Base-by-base conservation (phyloP, 1,140 invertebrate species). In the Ceratina calcarata region DNA sequence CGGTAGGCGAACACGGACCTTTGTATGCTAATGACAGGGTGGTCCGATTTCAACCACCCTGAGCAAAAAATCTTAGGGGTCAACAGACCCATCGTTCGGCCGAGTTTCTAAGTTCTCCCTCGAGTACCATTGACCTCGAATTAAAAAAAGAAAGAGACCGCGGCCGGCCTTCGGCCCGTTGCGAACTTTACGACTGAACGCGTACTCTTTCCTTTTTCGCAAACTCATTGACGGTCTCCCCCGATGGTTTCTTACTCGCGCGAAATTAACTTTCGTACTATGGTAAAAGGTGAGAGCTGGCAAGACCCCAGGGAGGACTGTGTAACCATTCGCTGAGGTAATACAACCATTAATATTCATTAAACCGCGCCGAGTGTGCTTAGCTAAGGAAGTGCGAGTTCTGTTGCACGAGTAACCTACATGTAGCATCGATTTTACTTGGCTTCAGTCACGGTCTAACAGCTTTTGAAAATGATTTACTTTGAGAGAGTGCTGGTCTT, bases 11-110 rank as follows among this genome's bases (percentile, higher is more conserved):
- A 22, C 62, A 10, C 74, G 76, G 73, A 75, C 86, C 78, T 87
- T 88, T 87, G 85, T 88, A 88, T 89, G 87, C 80, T 90, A 90
- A 90, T 90, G 87, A 88, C 84, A 86, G 87, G 88, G 87, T 88
- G 83, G 88, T 89, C 88, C 88, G 86, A 87, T 89, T 88, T 83
- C 87, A 78, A 69, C 69, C 79, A 62, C 57, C 76, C 75, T 68
- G 80, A 81, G 80, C 76, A 83, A 83, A 83, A 87, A 87, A 87
- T 86, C 85, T 87, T 84, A 27, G 61, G 85, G 84, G 86, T 86
- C 85, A 86, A 84, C 82, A 77, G 79, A 84, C 77, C 74, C 82
- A 79, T 84, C 86, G 75, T 73, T 82, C 80, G 85, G 64, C 78
- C 86, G 85, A 87, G 82, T 83, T 86, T 86, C 78, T 45, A 45